Evolutionary conservation across 2,888 invertebrate species (phyloP).

Genomic region (Geotrupes spiniger): DNA sequence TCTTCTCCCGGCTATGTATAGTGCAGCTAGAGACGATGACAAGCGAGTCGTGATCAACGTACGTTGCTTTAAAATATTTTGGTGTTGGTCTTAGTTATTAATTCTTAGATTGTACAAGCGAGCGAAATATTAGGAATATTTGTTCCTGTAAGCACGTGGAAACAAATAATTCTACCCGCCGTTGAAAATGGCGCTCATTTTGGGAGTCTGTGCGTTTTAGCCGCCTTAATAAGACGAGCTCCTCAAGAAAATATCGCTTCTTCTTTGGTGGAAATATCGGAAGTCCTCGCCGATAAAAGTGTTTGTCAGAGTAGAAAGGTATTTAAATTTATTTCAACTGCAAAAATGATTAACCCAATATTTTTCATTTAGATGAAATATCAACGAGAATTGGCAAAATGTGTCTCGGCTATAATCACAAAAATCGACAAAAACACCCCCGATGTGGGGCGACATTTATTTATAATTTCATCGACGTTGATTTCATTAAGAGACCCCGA

Average conservation of each 20-base stretch:
- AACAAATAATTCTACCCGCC: slow-evolving; percentile 63
- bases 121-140: slow-evolving; percentile 75
- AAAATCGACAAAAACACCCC: slow-evolving; percentile 35
- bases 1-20: slow-evolving; percentile 56
- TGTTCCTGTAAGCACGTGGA: slow-evolving; percentile 66
- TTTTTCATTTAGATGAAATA: slow-evolving; percentile 51
- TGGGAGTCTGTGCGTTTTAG: slow-evolving; percentile 60
- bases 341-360: slow-evolving; percentile 14
- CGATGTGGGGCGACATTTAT: slow-evolving; percentile 38
- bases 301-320: slow-evolving; percentile 62
- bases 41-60: slow-evolving; percentile 61
- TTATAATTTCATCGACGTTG: slow-evolving; percentile 42
- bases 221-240: slow-evolving; percentile 61
- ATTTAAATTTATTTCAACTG: slow-evolving; percentile 14
- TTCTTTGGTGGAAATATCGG: slow-evolving; percentile 57
- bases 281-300: slow-evolving; percentile 58
- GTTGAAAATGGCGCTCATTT: slow-evolving; percentile 55
- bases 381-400: slow-evolving; percentile 58
- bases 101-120: slow-evolving; percentile 59
- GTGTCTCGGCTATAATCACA: slow-evolving; percentile 55
- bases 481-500: slow-evolving; percentile 41
- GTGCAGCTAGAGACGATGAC: slow-evolving; percentile 61
- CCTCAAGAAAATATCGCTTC: slow-evolving; percentile 50
- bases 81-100: slow-evolving; percentile 6
- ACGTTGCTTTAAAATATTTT: slow-evolving; percentile 23